Evolutionary conservation across 1,140 invertebrate species (phyloP), one percentile per base, ranked within the genome.

Genomic region (Eriocheir sinensis): DNA sequence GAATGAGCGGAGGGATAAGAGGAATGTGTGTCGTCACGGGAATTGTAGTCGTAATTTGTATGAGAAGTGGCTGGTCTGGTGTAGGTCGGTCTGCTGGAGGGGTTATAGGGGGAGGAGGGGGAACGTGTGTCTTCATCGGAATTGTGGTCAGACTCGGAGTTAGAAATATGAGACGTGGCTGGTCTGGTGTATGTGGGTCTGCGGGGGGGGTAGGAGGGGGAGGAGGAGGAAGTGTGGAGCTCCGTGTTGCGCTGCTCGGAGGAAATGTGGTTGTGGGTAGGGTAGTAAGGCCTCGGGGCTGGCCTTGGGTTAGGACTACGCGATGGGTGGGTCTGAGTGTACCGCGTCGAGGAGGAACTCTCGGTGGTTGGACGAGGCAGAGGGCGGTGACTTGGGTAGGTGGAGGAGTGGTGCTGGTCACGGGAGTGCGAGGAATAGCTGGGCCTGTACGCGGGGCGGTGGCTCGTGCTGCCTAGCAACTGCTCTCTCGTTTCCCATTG

Each of bases 201-300:
- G 89, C 88, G 79, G 15, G 72, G 8, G 17, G 93, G 79, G 36
- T 90, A 81, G 32, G n/a, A 12, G 36, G 89, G 53, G 12, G 72
- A 90, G 17, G 93, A 92, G 4, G 91, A 41, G 21, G 41, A 48
- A 8, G 12, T 36, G 8, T 34, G n/a, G 8, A 27, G 6, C 44
- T 91, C 89, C 34, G 41, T 36, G 34, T 17, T 80, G 38, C 80
- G 21, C 4, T 93, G 81, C 0, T 34, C 36, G 40, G 81, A 88
- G 48, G 92, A 93, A 72, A 32, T 17, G 12, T n/a, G 4, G 60
- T 21, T 72, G 21, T 72, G n/a, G 60, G 60, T n/a, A n/a, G 60
- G 60, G 27, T 72, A n/a, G 60, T 72, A 72, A 12, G 60, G 27
- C 21, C 41, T 34, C 60, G 92, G 38, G 85, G n/a, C 12, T 32